These are phyloP conservation scores for Yponomeuta cagnagella DNA, from an alignment of 2,888 invertebrate genomes.

Conservation along the genomic window DNA sequence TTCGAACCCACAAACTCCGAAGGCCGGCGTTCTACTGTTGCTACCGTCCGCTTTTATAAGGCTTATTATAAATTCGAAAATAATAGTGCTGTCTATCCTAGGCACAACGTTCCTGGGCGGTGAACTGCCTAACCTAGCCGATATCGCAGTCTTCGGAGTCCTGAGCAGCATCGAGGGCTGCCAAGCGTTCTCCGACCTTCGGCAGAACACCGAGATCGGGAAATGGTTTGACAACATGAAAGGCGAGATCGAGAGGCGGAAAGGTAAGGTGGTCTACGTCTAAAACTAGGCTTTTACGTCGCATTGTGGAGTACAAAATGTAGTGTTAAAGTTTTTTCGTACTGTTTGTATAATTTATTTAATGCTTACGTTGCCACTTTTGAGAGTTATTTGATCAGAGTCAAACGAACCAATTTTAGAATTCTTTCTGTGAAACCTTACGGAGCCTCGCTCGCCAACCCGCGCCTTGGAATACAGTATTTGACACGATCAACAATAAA, in stretches of 20 bases:
- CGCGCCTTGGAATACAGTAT: no score
- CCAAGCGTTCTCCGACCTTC: slow-evolving; percentile 88
- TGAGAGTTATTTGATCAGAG: no score
- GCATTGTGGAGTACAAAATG: not conserved
- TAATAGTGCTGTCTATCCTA: not conserved
- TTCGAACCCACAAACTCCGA: no score
- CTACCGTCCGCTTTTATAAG: no score
- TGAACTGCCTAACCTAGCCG: slow-evolving; percentile 89
- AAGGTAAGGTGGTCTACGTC: slow-evolving; percentile 61
- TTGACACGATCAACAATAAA: no score
- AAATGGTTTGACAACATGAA: slow-evolving; percentile 88
- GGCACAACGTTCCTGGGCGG: slow-evolving; percentile 91
- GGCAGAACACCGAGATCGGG: slow-evolving; percentile 83
- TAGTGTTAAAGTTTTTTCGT: not conserved
- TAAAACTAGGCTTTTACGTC: slow-evolving; percentile 25
- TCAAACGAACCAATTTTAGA: no score
- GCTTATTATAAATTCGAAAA: no score
- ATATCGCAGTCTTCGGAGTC: slow-evolving; percentile 93
- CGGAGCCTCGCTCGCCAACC: no score
- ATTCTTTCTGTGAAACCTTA: no score
- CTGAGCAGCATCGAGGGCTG: slow-evolving; percentile 96
- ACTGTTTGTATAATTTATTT: not conserved
- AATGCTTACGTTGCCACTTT: no score
- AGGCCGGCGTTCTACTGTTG: no score
- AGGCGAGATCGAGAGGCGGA: slow-evolving; percentile 73